Percentiles rank a stretch among this genome's conserved stretches.
Conservation (phyloP, 2,888 invertebrate genomes). For the Megaustenia siamemsis region DNA sequence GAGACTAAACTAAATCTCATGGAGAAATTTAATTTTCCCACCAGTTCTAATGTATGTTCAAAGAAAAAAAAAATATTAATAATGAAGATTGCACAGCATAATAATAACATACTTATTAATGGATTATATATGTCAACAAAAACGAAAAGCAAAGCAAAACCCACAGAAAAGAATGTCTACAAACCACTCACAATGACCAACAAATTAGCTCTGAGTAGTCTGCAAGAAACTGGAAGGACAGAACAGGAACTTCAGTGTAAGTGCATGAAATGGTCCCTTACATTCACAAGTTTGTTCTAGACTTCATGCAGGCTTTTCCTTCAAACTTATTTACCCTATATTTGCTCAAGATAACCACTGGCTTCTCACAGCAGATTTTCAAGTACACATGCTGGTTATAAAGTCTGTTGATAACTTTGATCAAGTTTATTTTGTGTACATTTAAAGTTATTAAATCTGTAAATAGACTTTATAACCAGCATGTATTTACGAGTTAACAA, state of each 20-base stretch:
- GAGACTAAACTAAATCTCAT: no score
- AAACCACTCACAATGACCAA: not conserved
- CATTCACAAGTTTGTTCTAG: not conserved
- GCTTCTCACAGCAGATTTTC: not conserved
- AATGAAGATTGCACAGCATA: no score
- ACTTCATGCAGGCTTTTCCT: not conserved
- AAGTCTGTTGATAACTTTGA: no score
- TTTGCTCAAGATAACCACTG: not conserved
- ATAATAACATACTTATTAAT: not conserved
- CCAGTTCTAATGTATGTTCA: no score
- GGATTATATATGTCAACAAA: not conserved
- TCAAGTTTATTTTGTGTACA: no score
- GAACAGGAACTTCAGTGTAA: not conserved
- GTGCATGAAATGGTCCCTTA: not conserved
- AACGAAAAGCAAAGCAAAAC: not conserved
- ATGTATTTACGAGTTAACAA: no score
- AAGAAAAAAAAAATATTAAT: no score
- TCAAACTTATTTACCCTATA: no score
- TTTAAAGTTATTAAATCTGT: no score
- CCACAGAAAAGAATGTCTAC: not conserved
- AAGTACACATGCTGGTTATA: no score
- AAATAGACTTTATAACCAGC: no score
- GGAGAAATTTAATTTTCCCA: no score
- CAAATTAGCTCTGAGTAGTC: not conserved
- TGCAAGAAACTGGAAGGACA: not conserved